Evolutionary conservation across 2,888 invertebrate species (phyloP), one percentile per base, ranked within the genome.

Genomic region (Serripes groenlandicus): DNA sequence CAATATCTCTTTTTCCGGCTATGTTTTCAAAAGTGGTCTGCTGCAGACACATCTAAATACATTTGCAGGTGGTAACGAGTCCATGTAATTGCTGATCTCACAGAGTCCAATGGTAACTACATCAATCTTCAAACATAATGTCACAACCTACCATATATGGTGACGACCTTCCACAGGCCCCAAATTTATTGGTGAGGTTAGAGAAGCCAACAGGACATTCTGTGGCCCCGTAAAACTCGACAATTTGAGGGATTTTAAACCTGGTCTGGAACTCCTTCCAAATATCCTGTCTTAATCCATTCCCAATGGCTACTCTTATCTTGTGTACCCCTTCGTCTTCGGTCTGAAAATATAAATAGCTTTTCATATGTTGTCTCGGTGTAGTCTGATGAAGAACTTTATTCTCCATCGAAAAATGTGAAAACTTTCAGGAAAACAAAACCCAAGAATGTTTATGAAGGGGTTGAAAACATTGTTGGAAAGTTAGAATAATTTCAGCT

Each of bases 191-290:
- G 93, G 98, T 97, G 11, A 97, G 96, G 94, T 99, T 99, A 18
- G 97, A 98, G 66, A 99, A 98, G 92, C 98, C 99, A n/a, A 98
- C 97, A 93, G 99, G 99, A 89, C 98, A 98, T 95, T 99, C 99
- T 0, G 99, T 99, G 1, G 98, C 98, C 0, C 98, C 99, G 93
- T 99, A 99, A 95, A 99, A 98, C 95, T 99, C 99, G 0, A 97
- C 96, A 9, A 99, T 97, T 81, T 96, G 95, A 28, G 96, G 95
- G 83, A 99, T 97, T 75, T 97, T 96, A 92, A 98, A 99, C 66
- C 99, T 96, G 37, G 96, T 96, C 0, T 97, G 96, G 93, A 99
- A 99, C 88, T 97, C 97, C 1, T 95, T 95, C 99, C 99, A 99
- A 88, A 99, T 98, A 95, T 98, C 98, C 1, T 97, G 97, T 74